These are phyloP conservation scores for Trematomus bernacchii DNA, from an alignment of 2,797 vertebrate genomes.

Conservation along the genomic window DNA sequence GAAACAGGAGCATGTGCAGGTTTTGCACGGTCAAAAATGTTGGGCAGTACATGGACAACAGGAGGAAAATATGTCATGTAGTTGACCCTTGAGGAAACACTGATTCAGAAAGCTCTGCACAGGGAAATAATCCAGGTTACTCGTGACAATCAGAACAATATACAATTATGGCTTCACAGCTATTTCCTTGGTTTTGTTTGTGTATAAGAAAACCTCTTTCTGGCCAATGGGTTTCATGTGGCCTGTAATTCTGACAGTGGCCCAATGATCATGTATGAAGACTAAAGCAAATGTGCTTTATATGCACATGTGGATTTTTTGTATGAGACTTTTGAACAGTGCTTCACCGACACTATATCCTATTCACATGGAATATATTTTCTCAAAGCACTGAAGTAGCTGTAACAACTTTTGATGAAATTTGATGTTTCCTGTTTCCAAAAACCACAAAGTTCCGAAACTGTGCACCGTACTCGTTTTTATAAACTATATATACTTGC, in stretches of 20 bases:
- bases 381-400: slow-evolving; percentile 15
- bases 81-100: no score
- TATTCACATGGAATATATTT: slow-evolving; percentile 24
- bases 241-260: not conserved
- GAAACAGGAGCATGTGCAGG: no score
- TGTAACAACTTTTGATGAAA: slow-evolving; percentile 33
- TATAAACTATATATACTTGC: slow-evolving; percentile 46
- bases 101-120: no score
- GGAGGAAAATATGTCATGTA: no score
- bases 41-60: no score
- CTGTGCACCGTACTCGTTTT: slow-evolving; percentile 38
- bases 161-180: not conserved
- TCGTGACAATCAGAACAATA: not conserved
- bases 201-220: not conserved
- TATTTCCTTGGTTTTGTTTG: not conserved
- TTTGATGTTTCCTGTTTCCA: slow-evolving; percentile 46
- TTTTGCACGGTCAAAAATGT: no score
- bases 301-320: slow-evolving; percentile 20
- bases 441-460: slow-evolving; percentile 42
- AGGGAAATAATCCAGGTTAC: not conserved
- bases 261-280: not conserved
- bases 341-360: slow-evolving; percentile 9
- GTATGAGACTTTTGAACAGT: not conserved
- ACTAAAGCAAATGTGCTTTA: slow-evolving; percentile 3
- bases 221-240: not conserved